A percentile compares a stretch with the other conserved stretches of the same genome.
Evolutionary conservation across 2,113 vertebrate species (phyloP).

Genomic region (Pongo pygmaeus): DNA sequence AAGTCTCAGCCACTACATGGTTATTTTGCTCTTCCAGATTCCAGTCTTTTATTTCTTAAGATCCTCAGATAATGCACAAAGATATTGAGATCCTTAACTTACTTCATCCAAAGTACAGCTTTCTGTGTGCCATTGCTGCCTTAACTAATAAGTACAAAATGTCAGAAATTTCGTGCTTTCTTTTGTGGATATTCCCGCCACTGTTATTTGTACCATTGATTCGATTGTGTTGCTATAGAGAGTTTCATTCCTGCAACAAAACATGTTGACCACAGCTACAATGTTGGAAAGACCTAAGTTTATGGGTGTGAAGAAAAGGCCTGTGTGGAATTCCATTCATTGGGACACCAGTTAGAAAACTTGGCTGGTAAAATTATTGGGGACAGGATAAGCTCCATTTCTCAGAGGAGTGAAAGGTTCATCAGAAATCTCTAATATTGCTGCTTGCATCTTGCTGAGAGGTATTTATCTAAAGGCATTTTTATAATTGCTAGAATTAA

Average conservation of each 20-base stretch:
- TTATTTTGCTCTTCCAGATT: background rate
- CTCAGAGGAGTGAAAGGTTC: conserved; percentile 42
- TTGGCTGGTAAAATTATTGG: background rate
- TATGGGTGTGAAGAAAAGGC: background rate
- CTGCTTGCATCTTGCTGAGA: conserved; percentile 51
- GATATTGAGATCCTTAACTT: background rate
- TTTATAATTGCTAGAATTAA: conserved; percentile 69
- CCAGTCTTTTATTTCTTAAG: background rate
- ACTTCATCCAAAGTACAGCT: background rate
- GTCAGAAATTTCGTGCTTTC: background rate
- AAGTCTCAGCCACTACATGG: background rate
- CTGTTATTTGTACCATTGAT: background rate
- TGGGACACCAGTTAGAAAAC: background rate
- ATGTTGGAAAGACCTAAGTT: background rate
- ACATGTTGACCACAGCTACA: background rate
- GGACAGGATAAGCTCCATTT: background rate
- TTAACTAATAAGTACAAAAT: background rate
- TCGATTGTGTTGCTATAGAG: background rate
- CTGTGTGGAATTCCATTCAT: background rate
- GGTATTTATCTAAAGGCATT: conserved; percentile 44
- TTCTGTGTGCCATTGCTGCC: background rate
- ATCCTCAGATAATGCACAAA: background rate
- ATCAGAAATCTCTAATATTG: conserved; percentile 33
- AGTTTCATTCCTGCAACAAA: background rate
- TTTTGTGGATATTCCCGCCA: background rate